Evolutionary conservation across 2,113 vertebrate genomes (phyloP).

Genomic region (Microcebus lehilahytsara): DNA sequence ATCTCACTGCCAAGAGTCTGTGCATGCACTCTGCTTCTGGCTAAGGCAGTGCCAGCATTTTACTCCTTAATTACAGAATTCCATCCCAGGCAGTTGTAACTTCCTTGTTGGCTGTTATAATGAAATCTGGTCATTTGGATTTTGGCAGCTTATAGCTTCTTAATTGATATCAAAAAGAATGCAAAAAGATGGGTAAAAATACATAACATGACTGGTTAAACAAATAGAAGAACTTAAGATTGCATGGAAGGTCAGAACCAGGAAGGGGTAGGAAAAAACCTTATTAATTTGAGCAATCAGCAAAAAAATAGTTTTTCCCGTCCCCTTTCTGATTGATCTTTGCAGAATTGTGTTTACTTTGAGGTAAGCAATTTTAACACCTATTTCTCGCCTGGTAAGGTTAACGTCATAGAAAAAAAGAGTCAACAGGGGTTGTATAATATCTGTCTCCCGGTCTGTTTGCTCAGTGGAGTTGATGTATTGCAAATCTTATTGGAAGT

Average conservation of each 20-base stretch:
- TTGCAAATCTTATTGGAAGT: background rate
- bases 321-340: background rate
- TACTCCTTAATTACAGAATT: background rate
- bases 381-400: background rate
- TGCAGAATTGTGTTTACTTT: background rate
- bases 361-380: background rate
- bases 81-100: background rate
- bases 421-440: no score
- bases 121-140: background rate
- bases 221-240: background rate
- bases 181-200: background rate
- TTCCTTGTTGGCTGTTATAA: background rate
- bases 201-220: background rate
- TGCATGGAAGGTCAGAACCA: background rate
- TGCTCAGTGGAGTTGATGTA: background rate
- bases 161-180: background rate
- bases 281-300: background rate
- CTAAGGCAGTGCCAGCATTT: background rate
- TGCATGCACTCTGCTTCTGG: background rate
- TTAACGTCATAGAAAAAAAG: background rate
- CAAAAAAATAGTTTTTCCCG: background rate
- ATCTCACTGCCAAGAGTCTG: background rate
- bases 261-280: background rate
- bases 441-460: background rate
- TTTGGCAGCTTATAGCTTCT: background rate